Evolutionary conservation across 2,888 invertebrate species (phyloP).

Genomic region (Apomyelois bistriatella): DNA sequence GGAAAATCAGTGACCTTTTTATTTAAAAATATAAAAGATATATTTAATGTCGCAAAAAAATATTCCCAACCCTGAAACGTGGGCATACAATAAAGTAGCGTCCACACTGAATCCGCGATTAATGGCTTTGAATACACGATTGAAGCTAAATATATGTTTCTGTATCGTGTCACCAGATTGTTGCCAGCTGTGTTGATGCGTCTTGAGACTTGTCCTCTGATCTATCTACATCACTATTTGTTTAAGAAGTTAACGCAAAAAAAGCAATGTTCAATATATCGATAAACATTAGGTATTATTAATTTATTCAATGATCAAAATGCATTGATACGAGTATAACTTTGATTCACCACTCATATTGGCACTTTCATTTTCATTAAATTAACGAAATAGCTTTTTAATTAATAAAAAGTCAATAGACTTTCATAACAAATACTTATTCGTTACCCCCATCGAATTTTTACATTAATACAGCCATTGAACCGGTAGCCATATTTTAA

Average conservation of each 20-base stretch:
- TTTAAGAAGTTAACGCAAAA: too few relatives aligned
- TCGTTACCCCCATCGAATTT: background rate
- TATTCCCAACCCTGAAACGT: slow-evolving; percentile 36
- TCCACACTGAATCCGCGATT: slow-evolving; percentile 71
- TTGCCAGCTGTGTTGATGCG: slow-evolving; percentile 58
- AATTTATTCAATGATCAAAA: too few relatives aligned
- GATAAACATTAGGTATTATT: too few relatives aligned
- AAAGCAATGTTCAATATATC: too few relatives aligned
- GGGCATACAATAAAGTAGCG: slow-evolving; percentile 65
- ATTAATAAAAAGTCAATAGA: background rate
- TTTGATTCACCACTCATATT: too few relatives aligned
- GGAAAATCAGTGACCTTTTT: too few relatives aligned
- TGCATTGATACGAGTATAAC: too few relatives aligned
- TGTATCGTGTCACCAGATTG: slow-evolving; percentile 63
- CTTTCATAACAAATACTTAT: background rate
- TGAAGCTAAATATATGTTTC: slow-evolving; percentile 74
- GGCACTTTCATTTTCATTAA: too few relatives aligned
- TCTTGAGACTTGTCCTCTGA: slow-evolving; percentile 19
- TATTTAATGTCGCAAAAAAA: background rate
- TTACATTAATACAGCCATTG: slow-evolving; percentile 16
- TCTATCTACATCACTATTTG: background rate
- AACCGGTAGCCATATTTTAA: slow-evolving; percentile 49
- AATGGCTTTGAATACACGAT: slow-evolving; percentile 66
- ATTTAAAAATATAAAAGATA: background rate
- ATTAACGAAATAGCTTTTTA: too few relatives aligned